A percentile compares a stretch with the other conserved stretches of the same genome.
Conservation (phyloP, 2,888 invertebrate genomes). For the Lissonota sp. region DNA sequence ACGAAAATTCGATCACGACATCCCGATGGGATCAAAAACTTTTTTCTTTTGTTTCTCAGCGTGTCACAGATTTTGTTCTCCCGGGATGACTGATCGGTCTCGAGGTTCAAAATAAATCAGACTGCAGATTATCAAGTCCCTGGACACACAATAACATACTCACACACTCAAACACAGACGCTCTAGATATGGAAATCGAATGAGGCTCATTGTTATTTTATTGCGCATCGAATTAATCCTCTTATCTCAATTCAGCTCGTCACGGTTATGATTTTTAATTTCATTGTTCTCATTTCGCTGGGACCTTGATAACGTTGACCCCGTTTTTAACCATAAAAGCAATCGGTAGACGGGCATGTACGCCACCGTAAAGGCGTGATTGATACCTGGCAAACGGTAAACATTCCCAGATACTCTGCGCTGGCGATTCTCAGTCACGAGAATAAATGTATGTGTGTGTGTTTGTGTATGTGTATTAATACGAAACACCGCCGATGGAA, state of each 20-base stretch:
- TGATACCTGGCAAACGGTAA: constrained; percentile 78
- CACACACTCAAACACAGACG: no score
- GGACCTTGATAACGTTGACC: constrained; percentile 39
- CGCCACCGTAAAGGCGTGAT: constrained; percentile 68
- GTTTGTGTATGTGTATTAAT: constrained; percentile 79
- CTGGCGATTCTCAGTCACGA: constrained; percentile 62
- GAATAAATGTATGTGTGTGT: constrained; percentile 76
- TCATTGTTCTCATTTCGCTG: constrained; percentile 1
- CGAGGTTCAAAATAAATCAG: neutral
- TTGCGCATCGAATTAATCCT: neutral
- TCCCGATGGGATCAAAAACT: constrained; percentile 8
- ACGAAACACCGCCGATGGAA: constrained; percentile 73
- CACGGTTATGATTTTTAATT: constrained; percentile 7
- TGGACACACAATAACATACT: no score
- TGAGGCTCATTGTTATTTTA: neutral
- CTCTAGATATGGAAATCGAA: neutral
- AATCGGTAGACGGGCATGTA: constrained; percentile 45
- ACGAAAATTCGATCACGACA: constrained; percentile 31
- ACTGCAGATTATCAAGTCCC: neutral
- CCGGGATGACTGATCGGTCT: constrained; percentile 22
- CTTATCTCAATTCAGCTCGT: constrained; percentile 7
- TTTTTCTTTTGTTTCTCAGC: constrained; percentile 18
- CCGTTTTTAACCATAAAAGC: constrained; percentile 69
- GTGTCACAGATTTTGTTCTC: constrained; percentile 12
- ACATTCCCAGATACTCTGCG: constrained; percentile 73